These are phyloP conservation scores for Nasonia vitripennis DNA, from an alignment of 1,140 invertebrate genomes.

Conservation along the genomic window DNA sequence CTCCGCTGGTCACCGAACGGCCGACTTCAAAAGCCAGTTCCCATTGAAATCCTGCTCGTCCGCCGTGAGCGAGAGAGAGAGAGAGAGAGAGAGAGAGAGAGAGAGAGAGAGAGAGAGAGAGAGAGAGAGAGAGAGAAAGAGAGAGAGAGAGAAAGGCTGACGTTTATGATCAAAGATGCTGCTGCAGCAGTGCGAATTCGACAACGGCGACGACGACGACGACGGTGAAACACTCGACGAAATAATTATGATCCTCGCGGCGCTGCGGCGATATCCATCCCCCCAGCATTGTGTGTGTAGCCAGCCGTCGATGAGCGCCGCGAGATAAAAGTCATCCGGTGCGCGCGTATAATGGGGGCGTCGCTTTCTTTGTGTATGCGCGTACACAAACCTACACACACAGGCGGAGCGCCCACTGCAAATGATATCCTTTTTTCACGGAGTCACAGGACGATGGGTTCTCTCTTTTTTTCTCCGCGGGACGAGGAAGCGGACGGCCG, in stretches of 20 bases:
- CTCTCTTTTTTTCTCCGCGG: not conserved
- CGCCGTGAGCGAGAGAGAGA: not conserved
- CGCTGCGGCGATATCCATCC: not conserved
- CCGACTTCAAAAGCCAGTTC: slow-evolving; percentile 59
- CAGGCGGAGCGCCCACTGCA: not conserved
- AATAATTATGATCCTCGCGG: slow-evolving; percentile 47
- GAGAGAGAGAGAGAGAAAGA: no score
- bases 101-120: no score
- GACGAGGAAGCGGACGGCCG: not conserved
- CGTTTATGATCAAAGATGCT: slow-evolving; percentile 67
- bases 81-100: not conserved
- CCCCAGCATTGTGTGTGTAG: not conserved
- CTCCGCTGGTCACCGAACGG: slow-evolving; percentile 48
- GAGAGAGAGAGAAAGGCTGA: no score
- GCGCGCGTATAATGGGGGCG: not conserved
- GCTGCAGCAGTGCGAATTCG: slow-evolving; percentile 28
- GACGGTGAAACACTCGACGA: slow-evolving; percentile 33
- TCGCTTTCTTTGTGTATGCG: not conserved
- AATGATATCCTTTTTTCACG: slow-evolving; percentile 38
- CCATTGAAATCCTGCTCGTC: slow-evolving; percentile 61
- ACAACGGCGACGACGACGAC: not conserved
- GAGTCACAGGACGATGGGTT: not conserved
- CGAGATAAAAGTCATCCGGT: slow-evolving; percentile 33
- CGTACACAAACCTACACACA: not conserved
- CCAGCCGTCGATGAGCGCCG: slow-evolving; percentile 15